A percentile compares a stretch with the other conserved stretches of the same genome.
phyloP scores from a whole-genome alignment of 2,888 invertebrate genomes.

The Blastobasis adustella region DNA sequence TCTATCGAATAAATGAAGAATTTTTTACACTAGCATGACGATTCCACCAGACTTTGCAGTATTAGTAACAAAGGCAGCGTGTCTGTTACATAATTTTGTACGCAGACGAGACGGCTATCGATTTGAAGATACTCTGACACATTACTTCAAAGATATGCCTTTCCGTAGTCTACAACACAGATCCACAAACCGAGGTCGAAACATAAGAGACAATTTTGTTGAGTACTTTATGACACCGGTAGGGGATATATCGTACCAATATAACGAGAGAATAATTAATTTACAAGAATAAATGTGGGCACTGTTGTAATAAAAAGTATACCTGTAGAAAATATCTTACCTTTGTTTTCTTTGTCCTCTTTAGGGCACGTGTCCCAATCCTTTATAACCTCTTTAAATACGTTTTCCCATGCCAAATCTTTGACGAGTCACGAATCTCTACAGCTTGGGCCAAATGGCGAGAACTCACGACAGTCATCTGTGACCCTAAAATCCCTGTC shows the following conservation, averaged over 20 bases:
- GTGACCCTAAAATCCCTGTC: no score
- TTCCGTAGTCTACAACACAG: constrained; percentile 9
- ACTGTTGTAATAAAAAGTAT: not conserved
- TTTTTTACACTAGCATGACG: constrained; percentile 16
- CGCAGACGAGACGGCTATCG: constrained; percentile 16
- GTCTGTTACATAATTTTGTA: constrained; percentile 16
- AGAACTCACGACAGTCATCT: no score
- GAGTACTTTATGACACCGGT: constrained; percentile 18
- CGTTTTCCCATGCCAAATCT: constrained; percentile 14
- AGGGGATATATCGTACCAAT: constrained; percentile 18
- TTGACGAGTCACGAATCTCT: constrained; percentile 14
- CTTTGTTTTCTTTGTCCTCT: constrained; percentile 15
- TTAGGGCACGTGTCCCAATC: constrained; percentile 17
- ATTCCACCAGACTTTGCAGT: constrained; percentile 12
- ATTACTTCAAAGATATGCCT: constrained; percentile 12
- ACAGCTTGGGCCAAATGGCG: no score
- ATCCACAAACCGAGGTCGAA: constrained; percentile 16
- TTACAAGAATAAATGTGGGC: not conserved
- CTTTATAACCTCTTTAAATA: constrained; percentile 13
- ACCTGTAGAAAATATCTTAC: constrained; percentile 10
- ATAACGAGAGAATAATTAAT: constrained; percentile 16
- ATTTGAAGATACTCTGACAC: constrained; percentile 16
- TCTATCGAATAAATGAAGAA: constrained; percentile 12
- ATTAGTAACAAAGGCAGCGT: constrained; percentile 12
- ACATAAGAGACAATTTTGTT: constrained; percentile 18